These are phyloP conservation scores for Hetaerina americana DNA, from an alignment of 1,140 invertebrate genomes.

Conservation along the genomic window DNA sequence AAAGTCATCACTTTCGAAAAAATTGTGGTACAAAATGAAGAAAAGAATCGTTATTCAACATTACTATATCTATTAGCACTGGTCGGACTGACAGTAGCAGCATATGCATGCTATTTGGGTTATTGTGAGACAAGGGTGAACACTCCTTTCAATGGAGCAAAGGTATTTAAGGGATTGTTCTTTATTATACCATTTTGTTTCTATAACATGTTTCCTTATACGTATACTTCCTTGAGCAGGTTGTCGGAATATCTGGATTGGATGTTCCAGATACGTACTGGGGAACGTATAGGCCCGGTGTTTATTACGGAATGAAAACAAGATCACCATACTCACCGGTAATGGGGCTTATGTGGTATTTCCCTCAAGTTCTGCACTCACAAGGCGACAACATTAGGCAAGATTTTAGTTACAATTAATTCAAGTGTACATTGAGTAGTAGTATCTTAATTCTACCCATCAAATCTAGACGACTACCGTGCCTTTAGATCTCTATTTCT, in stretches of 20 bases:
- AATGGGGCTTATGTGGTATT: constrained; percentile 94
- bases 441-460: too few species aligned
- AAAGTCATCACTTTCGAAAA: too few species aligned
- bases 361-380: constrained; percentile 48
- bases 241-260: constrained; percentile 50
- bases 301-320: constrained; percentile 84
- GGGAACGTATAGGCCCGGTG: constrained; percentile 80
- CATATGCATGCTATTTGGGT: constrained; percentile 62
- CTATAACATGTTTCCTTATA: neutral
- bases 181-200: neutral
- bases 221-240: constrained; percentile 27
- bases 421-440: too few species aligned
- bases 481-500: too few species aligned
- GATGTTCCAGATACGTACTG: constrained; percentile 73
- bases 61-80: neutral
- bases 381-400: constrained; percentile 56
- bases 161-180: constrained; percentile 36
- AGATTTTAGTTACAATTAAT: constrained; percentile 10
- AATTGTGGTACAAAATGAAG: neutral
- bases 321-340: constrained; percentile 75
- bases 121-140: constrained; percentile 79
- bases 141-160: constrained; percentile 64
- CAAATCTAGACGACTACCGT: too few species aligned
- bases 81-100: constrained; percentile 35
- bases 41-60: neutral